These are phyloP conservation scores for Ernsta delagoae DNA, from an alignment of 2,888 invertebrate genomes.

Conservation along the genomic window DNA sequence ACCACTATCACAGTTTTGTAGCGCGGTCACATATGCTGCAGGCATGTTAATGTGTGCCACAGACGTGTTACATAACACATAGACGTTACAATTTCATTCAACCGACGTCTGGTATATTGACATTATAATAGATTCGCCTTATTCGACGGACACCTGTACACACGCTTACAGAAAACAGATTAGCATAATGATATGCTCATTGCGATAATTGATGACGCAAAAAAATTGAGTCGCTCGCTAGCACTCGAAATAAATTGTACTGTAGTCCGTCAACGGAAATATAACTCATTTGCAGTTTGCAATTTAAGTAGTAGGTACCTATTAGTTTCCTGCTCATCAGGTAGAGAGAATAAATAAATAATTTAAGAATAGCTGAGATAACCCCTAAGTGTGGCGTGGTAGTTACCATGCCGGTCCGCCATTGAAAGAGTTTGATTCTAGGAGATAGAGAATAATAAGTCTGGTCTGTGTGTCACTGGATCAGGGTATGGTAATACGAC, in stretches of 20 bases:
- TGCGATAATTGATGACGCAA: conserved; percentile 20
- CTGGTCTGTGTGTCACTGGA: too few relatives aligned
- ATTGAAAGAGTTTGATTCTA: too few relatives aligned
- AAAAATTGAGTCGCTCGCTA: background rate
- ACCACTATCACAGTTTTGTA: conserved; percentile 42
- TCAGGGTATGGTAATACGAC: background rate
- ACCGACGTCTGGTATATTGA: conserved; percentile 28
- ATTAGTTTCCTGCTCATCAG: background rate
- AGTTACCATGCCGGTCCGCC: too few relatives aligned
- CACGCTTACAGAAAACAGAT: conserved; percentile 8
- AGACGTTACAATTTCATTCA: conserved; percentile 33
- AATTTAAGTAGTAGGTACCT: too few relatives aligned
- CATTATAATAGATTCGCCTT: conserved; percentile 25
- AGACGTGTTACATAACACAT: conserved; percentile 36
- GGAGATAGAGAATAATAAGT: too few relatives aligned
- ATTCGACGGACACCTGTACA: conserved; percentile 22
- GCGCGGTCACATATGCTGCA: conserved; percentile 39
- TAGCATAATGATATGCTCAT: conserved; percentile 14
- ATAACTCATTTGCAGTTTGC: background rate
- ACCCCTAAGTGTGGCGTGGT: too few relatives aligned
- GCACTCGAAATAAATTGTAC: background rate
- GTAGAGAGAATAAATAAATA: background rate
- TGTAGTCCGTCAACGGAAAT: conserved; percentile 14
- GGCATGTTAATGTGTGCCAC: conserved; percentile 39
- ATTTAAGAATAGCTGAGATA: too few relatives aligned